phyloP scores from a whole-genome alignment of 2,113 vertebrate species.

The Aptenodytes patagonicus region DNA sequence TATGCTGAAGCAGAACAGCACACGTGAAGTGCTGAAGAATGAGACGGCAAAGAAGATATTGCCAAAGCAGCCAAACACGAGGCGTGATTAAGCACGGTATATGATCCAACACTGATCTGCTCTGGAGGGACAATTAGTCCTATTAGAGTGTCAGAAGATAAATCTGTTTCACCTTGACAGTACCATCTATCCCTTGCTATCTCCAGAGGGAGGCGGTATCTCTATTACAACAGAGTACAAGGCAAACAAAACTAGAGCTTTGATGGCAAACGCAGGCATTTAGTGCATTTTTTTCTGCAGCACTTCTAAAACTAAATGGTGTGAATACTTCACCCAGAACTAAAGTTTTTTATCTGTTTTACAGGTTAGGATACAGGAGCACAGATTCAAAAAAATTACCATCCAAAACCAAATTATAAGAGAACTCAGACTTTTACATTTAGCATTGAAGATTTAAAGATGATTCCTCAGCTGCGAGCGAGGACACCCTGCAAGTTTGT shows the following conservation, averaged over 20 bases:
- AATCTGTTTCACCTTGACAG: not conserved
- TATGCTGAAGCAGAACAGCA: not conserved
- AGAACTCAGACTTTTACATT: not conserved
- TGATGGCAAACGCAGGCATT: not conserved
- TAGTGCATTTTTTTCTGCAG: not conserved
- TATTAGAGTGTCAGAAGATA: not conserved
- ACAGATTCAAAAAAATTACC: not conserved
- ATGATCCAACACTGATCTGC: not conserved
- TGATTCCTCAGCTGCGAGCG: accelerated
- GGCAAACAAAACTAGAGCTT: not conserved
- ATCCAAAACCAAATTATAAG: not conserved
- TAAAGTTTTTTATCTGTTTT: not conserved
- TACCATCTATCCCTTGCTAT: not conserved
- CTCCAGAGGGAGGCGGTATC: not conserved
- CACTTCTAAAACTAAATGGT: not conserved
- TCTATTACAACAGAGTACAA: not conserved
- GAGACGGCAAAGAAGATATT: not conserved
- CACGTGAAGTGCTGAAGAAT: accelerated
- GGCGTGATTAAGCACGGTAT: not conserved
- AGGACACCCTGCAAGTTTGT: too few species aligned
- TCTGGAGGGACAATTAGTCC: not conserved
- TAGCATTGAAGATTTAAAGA: not conserved
- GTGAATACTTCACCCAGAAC: not conserved
- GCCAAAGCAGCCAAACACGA: not conserved
- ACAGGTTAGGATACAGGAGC: not conserved